Base-by-base conservation (phyloP, 1,140 invertebrate species). In the Diabrotica undecimpunctata region DNA sequence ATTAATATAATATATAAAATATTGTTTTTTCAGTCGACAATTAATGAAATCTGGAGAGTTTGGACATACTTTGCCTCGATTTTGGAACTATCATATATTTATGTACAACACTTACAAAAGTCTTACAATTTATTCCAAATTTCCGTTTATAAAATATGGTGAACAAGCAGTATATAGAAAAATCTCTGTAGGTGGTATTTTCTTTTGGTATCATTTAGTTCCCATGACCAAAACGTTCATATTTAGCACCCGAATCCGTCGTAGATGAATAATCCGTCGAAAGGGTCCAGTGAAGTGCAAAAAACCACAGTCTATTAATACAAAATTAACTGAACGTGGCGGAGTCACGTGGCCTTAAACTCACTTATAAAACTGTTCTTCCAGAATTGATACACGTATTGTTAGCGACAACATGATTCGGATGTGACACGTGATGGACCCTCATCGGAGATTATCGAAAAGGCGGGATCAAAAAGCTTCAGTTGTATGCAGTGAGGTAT, bases 351-450 rank as follows among this genome's bases (percentile, higher is more conserved):
- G 41, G 41, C 41, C 5, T 46, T 46, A 46, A 46, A 46, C 41
- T 46, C 41, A 46, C 41, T 46, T n/a, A 46, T 46, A 46, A 46
- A 46, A 46, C 41, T 46, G n/a, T 46, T 46, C 41, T 46, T 46
- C 41, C n/a, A 46, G 41, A 46, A 46, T 46, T 46, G 41, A 46
- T 46, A 46, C 41, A n/a, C 5, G 41, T 46, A 46, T 46, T 46
- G 41, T 46, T 10, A 46, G 8, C 41, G n/a, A 46, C 41, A 46
- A 46, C 41, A 46, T 46, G 41, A 46, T n/a, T 46, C n/a, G 41
- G 6, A 46, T 10, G 6, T 8, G 41, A 6, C 41, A 46, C 41
- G 41, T 46, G 41, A 8, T 10, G 8, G 41, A n/a, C 41, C 8
- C 8, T 46, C 41, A 46, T 46, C 41, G 6, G 41, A 46, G n/a